Base-by-base conservation (phyloP, 2,797 vertebrate species). In the Esox masquinongy region DNA sequence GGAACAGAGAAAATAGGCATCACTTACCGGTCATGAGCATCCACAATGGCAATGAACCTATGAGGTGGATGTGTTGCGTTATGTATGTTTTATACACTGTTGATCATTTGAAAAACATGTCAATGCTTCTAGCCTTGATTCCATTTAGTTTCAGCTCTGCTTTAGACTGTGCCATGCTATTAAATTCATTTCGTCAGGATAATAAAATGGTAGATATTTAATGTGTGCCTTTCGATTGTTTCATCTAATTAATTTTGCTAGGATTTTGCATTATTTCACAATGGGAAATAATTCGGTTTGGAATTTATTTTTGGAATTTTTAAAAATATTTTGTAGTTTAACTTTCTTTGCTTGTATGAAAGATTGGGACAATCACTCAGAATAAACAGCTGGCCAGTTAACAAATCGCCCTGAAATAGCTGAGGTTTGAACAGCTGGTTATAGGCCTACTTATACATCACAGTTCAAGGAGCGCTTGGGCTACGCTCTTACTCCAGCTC, bases 371-470 rank as follows among this genome's bases (percentile, higher is more conserved):
- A 83, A 81, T 77, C 84, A 84, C 87, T 90, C 80, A 79, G 89
- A 91, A 93, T 92, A 93, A 94, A 94, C 91, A 94, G 84, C 86
- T 88, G 89, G 86, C 89, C 90, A 87, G 79, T 91, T 89, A 89
- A 92, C 92, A 93, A 90, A 92, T 92, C 89, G 90, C 86, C 84
- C 82, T 87, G 90, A 93, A 94, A 93, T 80, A 93, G 74, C 80
- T 39, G 24, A 84, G 88, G 93, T 94, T 94, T 95, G 91, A 94
- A 94, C 94, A 94, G 94, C 92, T 94, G 94, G 76, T 86, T 87
- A 76, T 86, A 47, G 43, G 43, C 43, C 43, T 14, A 84, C 87
- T 89, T 90, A 88, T 91, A 82, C 87, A 88, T 61, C 72, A 47
- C 82, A 50, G 72, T 77, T 81, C 71, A 75, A 78, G 73, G 68